phyloP scores from a whole-genome alignment of 2,888 invertebrate genomes.

The Heliconius ismenius region DNA sequence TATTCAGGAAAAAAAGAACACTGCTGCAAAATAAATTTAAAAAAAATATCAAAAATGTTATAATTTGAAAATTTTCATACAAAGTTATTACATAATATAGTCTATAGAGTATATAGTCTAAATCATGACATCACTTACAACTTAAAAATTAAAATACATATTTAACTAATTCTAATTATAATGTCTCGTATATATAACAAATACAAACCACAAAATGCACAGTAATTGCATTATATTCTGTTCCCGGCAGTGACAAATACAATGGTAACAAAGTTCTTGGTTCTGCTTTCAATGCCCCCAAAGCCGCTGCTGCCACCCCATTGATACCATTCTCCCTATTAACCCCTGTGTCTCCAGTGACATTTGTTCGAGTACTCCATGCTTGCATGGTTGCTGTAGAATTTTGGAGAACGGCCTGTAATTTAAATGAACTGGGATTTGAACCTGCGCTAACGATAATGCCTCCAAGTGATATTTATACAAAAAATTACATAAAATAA shows the following conservation, averaged over 20 bases:
- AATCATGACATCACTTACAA: too few relatives aligned
- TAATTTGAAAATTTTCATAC: too few relatives aligned
- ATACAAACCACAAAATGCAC: slow-evolving; percentile 71
- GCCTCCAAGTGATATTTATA: too few relatives aligned
- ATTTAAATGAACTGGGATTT: not conserved
- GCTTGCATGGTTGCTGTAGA: slow-evolving; percentile 59
- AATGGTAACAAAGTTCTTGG: slow-evolving; percentile 64
- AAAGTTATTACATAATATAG: too few relatives aligned
- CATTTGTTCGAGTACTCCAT: slow-evolving; percentile 18
- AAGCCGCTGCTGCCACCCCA: slow-evolving; percentile 50
- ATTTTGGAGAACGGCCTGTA: slow-evolving; percentile 62
- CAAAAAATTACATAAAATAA: too few relatives aligned
- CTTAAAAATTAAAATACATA: too few relatives aligned
- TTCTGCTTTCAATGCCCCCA: slow-evolving; percentile 55
- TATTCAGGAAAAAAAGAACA: too few relatives aligned
- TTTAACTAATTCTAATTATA: not conserved
- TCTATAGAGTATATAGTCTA: too few relatives aligned
- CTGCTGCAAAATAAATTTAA: too few relatives aligned
- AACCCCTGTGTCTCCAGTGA: not conserved
- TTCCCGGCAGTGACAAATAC: slow-evolving; percentile 58
- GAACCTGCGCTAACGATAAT: not conserved
- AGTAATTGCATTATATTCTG: slow-evolving; percentile 56
- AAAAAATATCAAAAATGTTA: too few relatives aligned
- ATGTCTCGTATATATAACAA: not conserved
- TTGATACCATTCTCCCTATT: not conserved